Conservation (phyloP, 1,140 invertebrate species). For the Bombus polaris region DNA sequence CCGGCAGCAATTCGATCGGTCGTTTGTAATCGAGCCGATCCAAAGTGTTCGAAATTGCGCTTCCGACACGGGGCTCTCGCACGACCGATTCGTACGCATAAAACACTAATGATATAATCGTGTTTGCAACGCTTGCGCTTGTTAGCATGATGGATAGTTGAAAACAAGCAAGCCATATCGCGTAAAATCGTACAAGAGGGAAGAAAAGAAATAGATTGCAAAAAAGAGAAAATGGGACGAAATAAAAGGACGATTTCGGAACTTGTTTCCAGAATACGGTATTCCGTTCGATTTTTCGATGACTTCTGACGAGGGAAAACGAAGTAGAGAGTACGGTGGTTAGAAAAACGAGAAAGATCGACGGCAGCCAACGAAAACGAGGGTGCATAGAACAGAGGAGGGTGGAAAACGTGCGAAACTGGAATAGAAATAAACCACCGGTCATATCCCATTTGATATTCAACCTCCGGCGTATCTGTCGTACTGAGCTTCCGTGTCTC, state of each 20-base stretch:
- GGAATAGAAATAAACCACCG: slow-evolving; percentile 67
- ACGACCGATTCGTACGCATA: slow-evolving; percentile 2
- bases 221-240: background rate
- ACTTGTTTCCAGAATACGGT: background rate
- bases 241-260: background rate
- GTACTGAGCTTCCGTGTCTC: slow-evolving; percentile 63
- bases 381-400: background rate
- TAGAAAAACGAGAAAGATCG: background rate
- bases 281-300: background rate
- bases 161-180: background rate
- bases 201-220: background rate
- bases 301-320: background rate
- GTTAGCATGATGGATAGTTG: background rate
- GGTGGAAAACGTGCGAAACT: slow-evolving; percentile 48
- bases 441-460: slow-evolving; percentile 72
- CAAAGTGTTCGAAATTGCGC: slow-evolving; percentile 8
- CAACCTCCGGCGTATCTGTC: slow-evolving; percentile 72
- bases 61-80: slow-evolving; percentile 13
- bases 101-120: slow-evolving; percentile 39
- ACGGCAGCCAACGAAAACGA: background rate
- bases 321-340: slow-evolving; percentile 10
- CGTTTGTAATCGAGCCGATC: background rate
- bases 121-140: background rate
- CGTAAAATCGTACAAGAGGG: too few species aligned
- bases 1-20: background rate